Percentiles rank a stretch among this genome's conserved stretches.
Evolutionary conservation across 2,888 invertebrate species (phyloP).

Genomic region (Lasioglossum vierecki): DNA sequence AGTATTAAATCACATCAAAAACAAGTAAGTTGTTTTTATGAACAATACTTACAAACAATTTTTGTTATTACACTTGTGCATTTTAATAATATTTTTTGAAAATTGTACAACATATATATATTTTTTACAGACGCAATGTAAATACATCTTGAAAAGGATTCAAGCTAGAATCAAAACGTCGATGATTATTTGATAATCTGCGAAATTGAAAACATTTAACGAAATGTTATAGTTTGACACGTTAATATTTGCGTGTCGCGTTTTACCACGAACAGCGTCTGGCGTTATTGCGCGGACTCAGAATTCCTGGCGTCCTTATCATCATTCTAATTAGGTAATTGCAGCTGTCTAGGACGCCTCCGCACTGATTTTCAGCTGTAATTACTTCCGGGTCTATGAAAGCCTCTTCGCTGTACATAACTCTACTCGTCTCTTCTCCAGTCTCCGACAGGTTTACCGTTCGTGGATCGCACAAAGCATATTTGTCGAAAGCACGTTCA

Average conservation of each 20-base stretch:
- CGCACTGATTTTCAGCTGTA: constrained; percentile 57
- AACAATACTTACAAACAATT: no score
- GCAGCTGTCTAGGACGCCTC: constrained; percentile 58
- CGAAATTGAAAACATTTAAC: no score
- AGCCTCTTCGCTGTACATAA: not conserved
- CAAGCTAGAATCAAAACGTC: no score
- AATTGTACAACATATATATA: no score
- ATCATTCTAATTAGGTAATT: constrained; percentile 59
- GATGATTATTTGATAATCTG: no score
- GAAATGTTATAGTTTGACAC: not conserved
- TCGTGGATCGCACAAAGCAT: not conserved
- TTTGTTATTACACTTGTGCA: no score
- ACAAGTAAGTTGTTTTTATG: no score
- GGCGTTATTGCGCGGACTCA: constrained; percentile 4
- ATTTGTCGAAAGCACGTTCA: not conserved
- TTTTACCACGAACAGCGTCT: no score
- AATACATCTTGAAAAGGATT: no score
- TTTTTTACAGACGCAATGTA: no score
- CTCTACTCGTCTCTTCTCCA: not conserved
- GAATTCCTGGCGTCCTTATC: constrained; percentile 31
- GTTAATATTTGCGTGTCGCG: not conserved
- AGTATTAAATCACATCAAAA: no score
- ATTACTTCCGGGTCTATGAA: constrained; percentile 32
- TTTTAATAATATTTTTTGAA: no score
- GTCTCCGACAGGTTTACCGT: not conserved